Evolutionary conservation across 2,113 vertebrate species (phyloP).

Genomic region (Butorides virescens): DNA sequence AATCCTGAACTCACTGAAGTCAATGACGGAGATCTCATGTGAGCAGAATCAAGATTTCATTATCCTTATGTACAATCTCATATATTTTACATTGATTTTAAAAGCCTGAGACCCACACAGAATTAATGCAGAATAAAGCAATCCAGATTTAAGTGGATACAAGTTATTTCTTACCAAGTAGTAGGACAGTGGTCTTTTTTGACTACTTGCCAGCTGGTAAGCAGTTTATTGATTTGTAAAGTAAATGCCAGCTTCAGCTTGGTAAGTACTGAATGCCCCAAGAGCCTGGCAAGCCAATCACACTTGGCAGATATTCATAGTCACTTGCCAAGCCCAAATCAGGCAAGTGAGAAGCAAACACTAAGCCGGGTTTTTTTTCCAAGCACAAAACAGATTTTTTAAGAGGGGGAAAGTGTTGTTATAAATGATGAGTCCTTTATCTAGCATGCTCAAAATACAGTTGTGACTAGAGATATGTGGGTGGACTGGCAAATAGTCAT

Average conservation of each 20-base stretch:
- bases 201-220: background rate
- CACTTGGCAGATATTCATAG: background rate
- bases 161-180: background rate
- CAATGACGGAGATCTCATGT: background rate
- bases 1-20: background rate
- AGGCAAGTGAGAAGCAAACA: conserved; percentile 5
- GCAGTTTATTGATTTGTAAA: background rate
- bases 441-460: background rate
- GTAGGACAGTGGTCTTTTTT: background rate
- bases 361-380: background rate
- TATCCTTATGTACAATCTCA: background rate
- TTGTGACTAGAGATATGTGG: background rate
- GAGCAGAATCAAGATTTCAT: background rate
- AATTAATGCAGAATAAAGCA: background rate
- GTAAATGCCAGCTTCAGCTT: background rate
- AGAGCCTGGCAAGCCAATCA: background rate
- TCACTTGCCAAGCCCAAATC: background rate
- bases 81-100: background rate
- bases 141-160: background rate
- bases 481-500: background rate
- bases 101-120: background rate
- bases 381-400: background rate
- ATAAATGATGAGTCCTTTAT: conserved; percentile 15
- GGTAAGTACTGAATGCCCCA: background rate
- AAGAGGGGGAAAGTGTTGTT: background rate